Evolutionary conservation across 1,140 invertebrate genomes (phyloP).

Genomic region (Eumeta japonica): DNA sequence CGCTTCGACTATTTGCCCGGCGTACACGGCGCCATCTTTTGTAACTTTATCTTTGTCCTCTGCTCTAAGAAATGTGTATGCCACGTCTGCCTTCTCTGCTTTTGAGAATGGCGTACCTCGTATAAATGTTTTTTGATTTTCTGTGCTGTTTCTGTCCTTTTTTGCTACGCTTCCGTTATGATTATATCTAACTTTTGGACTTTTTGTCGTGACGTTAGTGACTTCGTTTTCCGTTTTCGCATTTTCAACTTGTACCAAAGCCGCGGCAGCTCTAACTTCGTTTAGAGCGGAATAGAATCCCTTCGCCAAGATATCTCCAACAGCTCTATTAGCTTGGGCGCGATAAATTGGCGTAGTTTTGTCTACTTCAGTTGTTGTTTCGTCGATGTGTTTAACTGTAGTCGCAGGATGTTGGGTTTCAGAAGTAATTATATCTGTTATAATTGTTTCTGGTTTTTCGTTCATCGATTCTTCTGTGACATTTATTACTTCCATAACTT

Average conservation of each 20-base stretch:
- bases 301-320: constrained; percentile 30
- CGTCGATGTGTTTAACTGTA: constrained; percentile 25
- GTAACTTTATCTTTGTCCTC: constrained; percentile 26
- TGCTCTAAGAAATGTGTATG: constrained; percentile 35
- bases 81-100: constrained; percentile 34
- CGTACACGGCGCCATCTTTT: constrained; percentile 32
- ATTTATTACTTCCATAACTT: constrained; percentile 28
- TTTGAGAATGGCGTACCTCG: constrained; percentile 35
- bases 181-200: too few species aligned
- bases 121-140: constrained; percentile 19
- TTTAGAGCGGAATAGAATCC: constrained; percentile 41
- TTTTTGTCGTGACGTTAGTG: constrained; percentile 12
- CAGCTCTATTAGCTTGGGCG: constrained; percentile 34
- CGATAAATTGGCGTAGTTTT: constrained; percentile 37
- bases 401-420: constrained; percentile 25
- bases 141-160: constrained; percentile 22
- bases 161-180: constrained; percentile 17
- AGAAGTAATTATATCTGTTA: constrained; percentile 16
- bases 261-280: constrained; percentile 34
- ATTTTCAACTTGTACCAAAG: constrained; percentile 24
- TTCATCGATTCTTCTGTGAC: constrained; percentile 23
- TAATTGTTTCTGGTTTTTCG: constrained; percentile 22
- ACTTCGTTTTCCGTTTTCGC: constrained; percentile 9
- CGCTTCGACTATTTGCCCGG: constrained; percentile 41
- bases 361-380: constrained; percentile 24